These are phyloP conservation scores for Microcebus tavaratra DNA, from an alignment of 2,113 vertebrate genomes.

Conservation along the genomic window DNA sequence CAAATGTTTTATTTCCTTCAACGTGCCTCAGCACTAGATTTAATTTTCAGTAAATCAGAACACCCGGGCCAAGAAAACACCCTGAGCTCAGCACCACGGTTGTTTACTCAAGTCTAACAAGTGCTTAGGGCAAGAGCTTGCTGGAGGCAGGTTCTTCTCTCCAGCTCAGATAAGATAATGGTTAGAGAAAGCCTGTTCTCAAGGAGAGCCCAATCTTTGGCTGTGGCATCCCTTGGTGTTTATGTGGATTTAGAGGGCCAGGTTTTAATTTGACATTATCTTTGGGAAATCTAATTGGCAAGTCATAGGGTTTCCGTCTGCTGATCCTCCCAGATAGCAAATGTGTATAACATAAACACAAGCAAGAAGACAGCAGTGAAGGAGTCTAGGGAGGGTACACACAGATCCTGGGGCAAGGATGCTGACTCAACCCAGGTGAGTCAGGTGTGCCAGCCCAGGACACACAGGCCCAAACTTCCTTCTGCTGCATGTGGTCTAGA, in stretches of 20 bases:
- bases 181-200: background rate
- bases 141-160: slow-evolving; percentile 1
- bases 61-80: background rate
- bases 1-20: background rate
- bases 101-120: background rate
- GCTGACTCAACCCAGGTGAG: slow-evolving; percentile 53
- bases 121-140: background rate
- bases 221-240: slow-evolving; percentile 25
- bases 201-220: background rate
- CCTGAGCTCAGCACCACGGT: background rate
- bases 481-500: background rate
- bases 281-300: slow-evolving; percentile 67
- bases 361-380: background rate
- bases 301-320: slow-evolving; percentile 63
- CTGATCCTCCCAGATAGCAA: slow-evolving; percentile 67
- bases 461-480: background rate
- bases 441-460: slow-evolving; percentile 19
- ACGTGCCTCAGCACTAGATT: background rate
- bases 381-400: background rate
- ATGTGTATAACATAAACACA: slow-evolving; percentile 46
- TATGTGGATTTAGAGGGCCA: slow-evolving; percentile 28
- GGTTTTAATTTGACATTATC: slow-evolving; percentile 73
- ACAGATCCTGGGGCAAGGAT: slow-evolving; percentile 35
- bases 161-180: slow-evolving; percentile 22
- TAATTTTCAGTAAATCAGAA: background rate